Base-by-base conservation (phyloP, 2,888 invertebrate species). In the Cyaniris semiargus region DNA sequence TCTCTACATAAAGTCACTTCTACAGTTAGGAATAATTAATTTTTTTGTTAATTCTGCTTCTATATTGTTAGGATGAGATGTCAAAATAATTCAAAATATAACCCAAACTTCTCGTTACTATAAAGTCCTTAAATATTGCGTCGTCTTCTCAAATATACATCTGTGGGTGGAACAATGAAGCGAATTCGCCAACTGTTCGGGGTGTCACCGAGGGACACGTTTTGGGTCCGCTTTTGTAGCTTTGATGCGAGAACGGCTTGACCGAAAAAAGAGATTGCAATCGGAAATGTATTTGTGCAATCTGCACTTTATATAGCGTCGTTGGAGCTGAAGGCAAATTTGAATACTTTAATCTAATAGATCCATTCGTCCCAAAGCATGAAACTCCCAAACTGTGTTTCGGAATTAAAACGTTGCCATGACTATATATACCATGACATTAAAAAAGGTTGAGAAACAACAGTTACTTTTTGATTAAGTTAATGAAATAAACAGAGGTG, bases 171-270 rank as follows among this genome's bases (percentile, higher is more conserved):
- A 48, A 74, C 74, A 74, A 48, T 74, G 74, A 74, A 74, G 53
- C 74, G 27, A 74, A 74, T 74, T 74, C 74, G 48, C 74, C 44
- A 53, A 74, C 74, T 74, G 53, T 53, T 74, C 44, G 48, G 74
- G 48, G 74, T 74, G 74, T 74, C 74, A 74, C 74, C 74, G 27
- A 53, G 74, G 74, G 74, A 53, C 74, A 13, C 48, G 48, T 74
- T 18, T 15, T 53, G 27, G 74, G 74, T 15, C 53, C 74, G 66
- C 66, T 66, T 66, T 66, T 66, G 66, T 66, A 66, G 66, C 66
- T 66, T 66, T 66, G 66, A 66, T 66, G 66, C 66, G 66, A 66
- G 66, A 31, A 23, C 60, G 60, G 60, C 60, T 60, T 31, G 66
- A 66, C 66, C 66, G 66, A 66, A 66, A 66, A 66, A 66, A 66